A percentile compares a stretch with the other conserved stretches of the same genome.
phyloP scores from a whole-genome alignment of 2,797 vertebrate genomes.

The Champsocephalus esox region DNA sequence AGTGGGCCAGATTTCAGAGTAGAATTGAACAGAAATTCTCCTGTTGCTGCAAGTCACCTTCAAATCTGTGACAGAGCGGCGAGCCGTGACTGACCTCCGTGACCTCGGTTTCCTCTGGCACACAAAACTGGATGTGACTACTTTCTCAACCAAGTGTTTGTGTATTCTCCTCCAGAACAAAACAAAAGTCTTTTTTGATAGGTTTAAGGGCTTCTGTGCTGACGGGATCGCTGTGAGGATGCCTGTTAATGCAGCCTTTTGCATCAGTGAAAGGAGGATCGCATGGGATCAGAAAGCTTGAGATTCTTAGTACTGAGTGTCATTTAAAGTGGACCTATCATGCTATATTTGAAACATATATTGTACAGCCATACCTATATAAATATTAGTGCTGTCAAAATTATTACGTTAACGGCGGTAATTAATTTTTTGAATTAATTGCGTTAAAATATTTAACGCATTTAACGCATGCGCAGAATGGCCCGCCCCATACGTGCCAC shows the following conservation, averaged over 20 bases:
- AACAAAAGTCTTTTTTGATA: neutral
- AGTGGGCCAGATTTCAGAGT: neutral
- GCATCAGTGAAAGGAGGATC: neutral
- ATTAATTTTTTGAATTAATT: too few relatives aligned
- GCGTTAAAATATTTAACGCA: too few relatives aligned
- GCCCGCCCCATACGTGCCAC: too few relatives aligned
- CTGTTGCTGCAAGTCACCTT: conserved; percentile 29
- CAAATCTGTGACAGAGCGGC: conserved; percentile 14
- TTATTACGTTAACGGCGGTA: too few relatives aligned
- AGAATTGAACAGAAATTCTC: conserved; percentile 1
- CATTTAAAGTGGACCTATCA: neutral
- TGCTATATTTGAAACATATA: too few relatives aligned
- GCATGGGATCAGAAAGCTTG: neutral
- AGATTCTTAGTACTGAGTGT: neutral
- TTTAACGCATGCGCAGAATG: too few relatives aligned
- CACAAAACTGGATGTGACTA: conserved; percentile 8
- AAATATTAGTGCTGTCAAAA: too few relatives aligned
- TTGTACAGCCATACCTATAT: too few relatives aligned
- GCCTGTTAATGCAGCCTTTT: conserved; percentile 11
- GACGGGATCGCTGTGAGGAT: conserved; percentile 29
- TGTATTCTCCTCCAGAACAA: neutral
- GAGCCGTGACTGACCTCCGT: conserved; percentile 4
- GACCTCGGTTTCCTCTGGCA: conserved; percentile 13
- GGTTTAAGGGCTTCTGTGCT: conserved; percentile 26
- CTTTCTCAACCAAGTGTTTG: conserved; percentile 25